Evolutionary conservation across 2,888 invertebrate genomes (phyloP), one percentile per base, ranked within the genome.

Genomic region (Gortyna flavago): DNA sequence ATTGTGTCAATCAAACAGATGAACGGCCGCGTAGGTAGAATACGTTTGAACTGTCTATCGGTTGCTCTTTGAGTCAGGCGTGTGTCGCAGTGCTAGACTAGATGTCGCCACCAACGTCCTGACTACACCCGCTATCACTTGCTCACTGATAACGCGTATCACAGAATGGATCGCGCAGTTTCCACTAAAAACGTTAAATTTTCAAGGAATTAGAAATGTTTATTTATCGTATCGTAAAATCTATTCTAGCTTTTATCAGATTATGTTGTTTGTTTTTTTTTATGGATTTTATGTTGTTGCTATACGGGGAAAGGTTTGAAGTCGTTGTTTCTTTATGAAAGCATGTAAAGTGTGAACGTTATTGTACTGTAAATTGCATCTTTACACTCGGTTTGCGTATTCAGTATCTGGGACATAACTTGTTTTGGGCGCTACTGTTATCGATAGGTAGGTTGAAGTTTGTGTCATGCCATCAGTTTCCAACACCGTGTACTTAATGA

Each of bases 81-180:
- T 72, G 77, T 80, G 73, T 70, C 82, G 86, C 61, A 64, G 78
- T 65, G 79, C 90, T 85, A 95, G 95, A 95, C 94, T 90, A 92
- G 92, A 87, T 93, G 94, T 91, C 95, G 92, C 93, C 93, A 91
- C 90, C 69, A 84, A 67, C 90, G 90, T 89, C 92, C 90, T 90
- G 83, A 67, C 90, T 87, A 87, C 86, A 85, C 82, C 65, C 81
- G 83, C 90, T 93, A 93, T 92, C 92, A 91, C 87, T 90, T 89
- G 88, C 86, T 89, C 91, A 89, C 91, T 89, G 93, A 92, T 93
- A 92, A 87, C 88, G 74, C 85, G 87, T 93, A 93, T 93, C 93
- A 86, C 79, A 65, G 77, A 82, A 86, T 84, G 83, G 80, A 87
- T 89, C 87, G 89, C 76, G 72, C 87, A 87, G 82, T 89, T 93